Base-by-base conservation (phyloP, 2,113 vertebrate genomes). In the Amphiprion percula region DNA sequence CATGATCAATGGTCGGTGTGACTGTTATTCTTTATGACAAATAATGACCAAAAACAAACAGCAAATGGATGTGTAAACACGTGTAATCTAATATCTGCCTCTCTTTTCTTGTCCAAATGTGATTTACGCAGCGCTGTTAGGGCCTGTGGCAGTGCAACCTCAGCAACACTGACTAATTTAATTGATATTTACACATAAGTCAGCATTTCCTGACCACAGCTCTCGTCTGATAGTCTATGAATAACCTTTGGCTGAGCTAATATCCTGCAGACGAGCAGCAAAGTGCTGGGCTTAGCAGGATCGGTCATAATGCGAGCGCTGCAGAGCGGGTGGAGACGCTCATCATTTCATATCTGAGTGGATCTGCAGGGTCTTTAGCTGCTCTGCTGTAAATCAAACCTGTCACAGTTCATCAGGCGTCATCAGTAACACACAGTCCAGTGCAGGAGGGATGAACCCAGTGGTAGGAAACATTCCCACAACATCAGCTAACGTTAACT, bases 241-340 rank as follows among this genome's bases (percentile, higher is more conserved):
- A 90, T 88, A 92, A 86, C 88, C 76, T 61, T 58, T 59, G 67
- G 86, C 86, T 44, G 83, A 79, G 79, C 77, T 91, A 85, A 90
- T 87, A 74, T 85, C 77, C 86, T 84, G 88, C 87, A 83, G 89
- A 89, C 16, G 66, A 92, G 91, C 82, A 63, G 75, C 78, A 89
- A 87, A 94, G 90, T 94, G 93, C 94, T 94, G 67, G 71, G 66
- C 85, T 93, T 80, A 89, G 94, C 94, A 88, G 73, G 79, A 79
- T 85, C 86, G 10, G 77, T 82, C 81, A 56, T 88, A 79, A 88
- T 55, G 65, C 15, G 73, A 37, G 33, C 33, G 33, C 33, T 77
- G 79, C 70, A 24, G 79, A 64, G 62, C 17, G 2, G 62, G 66
- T 24, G 56, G 79, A 72, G 73, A 64, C 33, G 59, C 74, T 68